Evolutionary conservation across 2,888 invertebrate genomes (phyloP), one percentile per base, ranked within the genome.

Genomic region (Lepidonotus clava): DNA sequence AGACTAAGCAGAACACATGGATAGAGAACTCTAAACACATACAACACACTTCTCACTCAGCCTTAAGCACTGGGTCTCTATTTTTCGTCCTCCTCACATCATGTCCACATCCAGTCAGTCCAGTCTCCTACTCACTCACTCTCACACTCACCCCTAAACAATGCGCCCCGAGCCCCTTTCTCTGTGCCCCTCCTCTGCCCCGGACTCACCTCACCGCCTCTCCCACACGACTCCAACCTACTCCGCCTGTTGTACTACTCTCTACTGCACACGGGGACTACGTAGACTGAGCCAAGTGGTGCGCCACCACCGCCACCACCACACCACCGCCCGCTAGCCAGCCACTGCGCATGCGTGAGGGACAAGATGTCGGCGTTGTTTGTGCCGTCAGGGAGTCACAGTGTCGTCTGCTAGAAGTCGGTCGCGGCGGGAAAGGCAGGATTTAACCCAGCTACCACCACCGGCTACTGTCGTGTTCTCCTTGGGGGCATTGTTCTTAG

Each of bases 361-460:
- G 28, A 71, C 71, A 71, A 71, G 71, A 80, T 80, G 80, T 80
- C 41, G 80, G 46, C 80, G 51, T 41, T 80, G 80, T 80, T 80
- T 80, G 46, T 71, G 71, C 21, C 71, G 71, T 61, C 61, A 61
- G 61, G 51, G 32, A 46, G 80, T 41, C 80, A 41, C 14, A 28
- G 18, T 80, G 80, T 80, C 80, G 80, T 80, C 80, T 80, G 80
- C 80, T 80, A 76, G 18, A 21, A 46, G 18, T 6, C 28, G 14
- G 66, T 14, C 11, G 66, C n/a, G 6, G n/a, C 6, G 24, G 32
- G 11, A 66, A 8, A n/a, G 66, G 32, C n/a, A n/a, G 66, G 66
- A n/a, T 8, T n/a, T 18, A 46, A 11, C 8, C 8, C 8, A 8
- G 18, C 8, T 46, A 18, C 8, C 46, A 46, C 8, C 8, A 18